These are phyloP conservation scores for Blera fallax DNA, from an alignment of 2,888 invertebrate genomes.

Conservation along the genomic window DNA sequence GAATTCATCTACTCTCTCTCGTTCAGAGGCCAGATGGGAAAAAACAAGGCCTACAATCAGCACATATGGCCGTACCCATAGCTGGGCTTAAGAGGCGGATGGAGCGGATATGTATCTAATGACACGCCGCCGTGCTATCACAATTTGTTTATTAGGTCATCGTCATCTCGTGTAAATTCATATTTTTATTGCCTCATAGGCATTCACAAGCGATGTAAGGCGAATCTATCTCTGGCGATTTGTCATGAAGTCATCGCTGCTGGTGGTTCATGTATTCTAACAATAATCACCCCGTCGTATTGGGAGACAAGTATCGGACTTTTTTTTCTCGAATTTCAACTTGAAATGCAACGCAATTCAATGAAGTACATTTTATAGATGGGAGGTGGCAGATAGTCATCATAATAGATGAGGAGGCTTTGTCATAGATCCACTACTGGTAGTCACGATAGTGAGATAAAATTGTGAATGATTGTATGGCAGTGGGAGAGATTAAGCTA, in stretches of 20 bases:
- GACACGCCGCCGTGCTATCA: conserved; percentile 13
- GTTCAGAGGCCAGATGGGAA: conserved; percentile 1
- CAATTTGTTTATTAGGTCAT: conserved; percentile 57
- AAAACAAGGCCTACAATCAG: not conserved
- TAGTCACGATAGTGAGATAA: conserved; percentile 14
- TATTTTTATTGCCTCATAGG: conserved; percentile 29
- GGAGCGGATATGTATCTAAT: conserved; percentile 39
- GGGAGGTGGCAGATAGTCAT: not conserved
- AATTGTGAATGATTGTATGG: not conserved
- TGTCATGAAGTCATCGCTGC: conserved; percentile 15
- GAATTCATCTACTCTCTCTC: not conserved
- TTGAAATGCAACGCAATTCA: not conserved
- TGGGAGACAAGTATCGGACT: not conserved
- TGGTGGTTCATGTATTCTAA: conserved; percentile 5
- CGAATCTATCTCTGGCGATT: not conserved
- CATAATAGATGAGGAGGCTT: not conserved
- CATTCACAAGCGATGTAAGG: conserved; percentile 3
- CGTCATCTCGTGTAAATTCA: conserved; percentile 46
- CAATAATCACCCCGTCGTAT: not conserved
- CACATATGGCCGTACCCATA: not conserved
- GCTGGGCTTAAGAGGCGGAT: conserved; percentile 10
- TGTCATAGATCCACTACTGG: conserved; percentile 15
- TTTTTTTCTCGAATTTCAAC: conserved; percentile 11
- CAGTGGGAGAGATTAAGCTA: not conserved
- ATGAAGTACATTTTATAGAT: not conserved